A percentile compares a stretch with the other conserved stretches of the same genome.
These are phyloP conservation scores for Tetragonula carbonaria DNA, from an alignment of 2,888 invertebrate species.

Conservation along the genomic window DNA sequence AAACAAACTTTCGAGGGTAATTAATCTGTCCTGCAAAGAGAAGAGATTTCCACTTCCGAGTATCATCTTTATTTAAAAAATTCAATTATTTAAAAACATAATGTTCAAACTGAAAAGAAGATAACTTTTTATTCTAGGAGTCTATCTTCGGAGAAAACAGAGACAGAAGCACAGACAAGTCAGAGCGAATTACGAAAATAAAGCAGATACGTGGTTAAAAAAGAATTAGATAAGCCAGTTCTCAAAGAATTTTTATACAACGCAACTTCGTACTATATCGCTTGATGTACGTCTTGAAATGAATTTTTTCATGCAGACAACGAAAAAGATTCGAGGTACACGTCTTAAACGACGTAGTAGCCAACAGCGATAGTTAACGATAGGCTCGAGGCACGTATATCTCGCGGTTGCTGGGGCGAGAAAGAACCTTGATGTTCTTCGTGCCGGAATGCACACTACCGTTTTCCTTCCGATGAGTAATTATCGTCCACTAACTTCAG, in stretches of 20 bases:
- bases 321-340: neutral
- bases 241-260: neutral
- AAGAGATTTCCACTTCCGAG: neutral
- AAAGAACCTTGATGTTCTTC: slow-evolving; percentile 31
- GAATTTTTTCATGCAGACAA: neutral
- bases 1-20: neutral
- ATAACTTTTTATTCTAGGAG: slow-evolving; percentile 10
- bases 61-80: neutral
- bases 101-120: neutral
- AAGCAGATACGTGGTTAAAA: slow-evolving; percentile 4
- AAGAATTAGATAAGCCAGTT: neutral
- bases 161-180: neutral
- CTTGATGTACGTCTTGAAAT: neutral
- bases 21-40: neutral
- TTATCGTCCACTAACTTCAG: slow-evolving; percentile 52
- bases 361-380: neutral
- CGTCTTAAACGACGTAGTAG: neutral
- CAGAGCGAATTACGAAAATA: slow-evolving; percentile 38
- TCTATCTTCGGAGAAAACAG: too few relatives aligned
- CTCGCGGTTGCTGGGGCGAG: neutral
- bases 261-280: too few relatives aligned
- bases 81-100: neutral
- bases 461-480: slow-evolving; percentile 30
- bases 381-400: neutral
- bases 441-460: slow-evolving; percentile 1